Percentiles rank a stretch among this genome's conserved stretches.
Conservation (phyloP, 2,797 vertebrate genomes). For the Sphaeramia orbicularis region DNA sequence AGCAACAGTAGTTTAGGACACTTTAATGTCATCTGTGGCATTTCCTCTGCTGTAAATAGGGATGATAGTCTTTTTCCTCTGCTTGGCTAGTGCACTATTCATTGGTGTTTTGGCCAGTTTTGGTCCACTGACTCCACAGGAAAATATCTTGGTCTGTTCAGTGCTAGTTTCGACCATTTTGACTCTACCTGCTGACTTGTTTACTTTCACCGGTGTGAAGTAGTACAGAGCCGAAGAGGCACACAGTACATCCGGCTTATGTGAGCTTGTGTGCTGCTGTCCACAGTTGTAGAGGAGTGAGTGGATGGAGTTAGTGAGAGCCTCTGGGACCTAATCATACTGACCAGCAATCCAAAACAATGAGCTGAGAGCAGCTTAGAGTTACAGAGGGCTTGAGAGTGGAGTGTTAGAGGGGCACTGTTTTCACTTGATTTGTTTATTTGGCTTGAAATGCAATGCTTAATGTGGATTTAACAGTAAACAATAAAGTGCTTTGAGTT, state of each 20-base stretch:
- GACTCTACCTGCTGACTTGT: constrained; percentile 33
- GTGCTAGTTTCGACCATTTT: constrained; percentile 2
- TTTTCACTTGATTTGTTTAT: constrained; percentile 13
- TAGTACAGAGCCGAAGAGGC: background rate
- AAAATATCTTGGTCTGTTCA: background rate
- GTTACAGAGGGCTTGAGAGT: constrained; percentile 22
- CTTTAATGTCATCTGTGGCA: no score
- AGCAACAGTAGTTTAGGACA: no score
- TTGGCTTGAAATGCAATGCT: constrained; percentile 10
- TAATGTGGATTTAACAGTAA: constrained; percentile 7
- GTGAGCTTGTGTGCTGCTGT: constrained; percentile 35
- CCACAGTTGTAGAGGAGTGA: constrained; percentile 31
- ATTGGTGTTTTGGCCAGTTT: constrained; percentile 10
- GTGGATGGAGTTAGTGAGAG: constrained; percentile 49
- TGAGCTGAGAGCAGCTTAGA: constrained; percentile 40
- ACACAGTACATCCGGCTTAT: constrained; percentile 22
- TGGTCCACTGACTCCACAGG: constrained; percentile 4
- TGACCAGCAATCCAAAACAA: constrained; percentile 67
- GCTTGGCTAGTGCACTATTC: constrained; percentile 13
- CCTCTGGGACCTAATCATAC: constrained; percentile 67
- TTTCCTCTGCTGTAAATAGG: no score
- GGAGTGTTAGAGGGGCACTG: constrained; percentile 1
- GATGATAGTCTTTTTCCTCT: constrained; percentile 4
- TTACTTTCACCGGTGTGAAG: constrained; percentile 23
- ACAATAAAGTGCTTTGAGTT: constrained; percentile 2